Evolutionary conservation across 2,797 vertebrate genomes (phyloP).

Genomic region (Pseudotriccus pelzelni): DNA sequence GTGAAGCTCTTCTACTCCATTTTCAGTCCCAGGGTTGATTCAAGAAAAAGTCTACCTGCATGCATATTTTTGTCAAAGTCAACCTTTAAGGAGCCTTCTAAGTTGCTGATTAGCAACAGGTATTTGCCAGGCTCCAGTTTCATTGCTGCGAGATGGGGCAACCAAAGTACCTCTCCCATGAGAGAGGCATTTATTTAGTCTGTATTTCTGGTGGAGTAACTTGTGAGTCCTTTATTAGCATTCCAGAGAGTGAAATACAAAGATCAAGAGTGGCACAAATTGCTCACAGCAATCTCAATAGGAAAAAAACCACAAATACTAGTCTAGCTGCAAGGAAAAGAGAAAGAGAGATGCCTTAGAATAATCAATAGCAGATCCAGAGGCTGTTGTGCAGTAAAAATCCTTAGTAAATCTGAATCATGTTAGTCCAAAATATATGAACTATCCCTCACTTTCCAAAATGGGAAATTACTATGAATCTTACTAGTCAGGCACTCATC

Average conservation of each 20-base stretch:
- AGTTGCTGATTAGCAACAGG: rapidly evolving
- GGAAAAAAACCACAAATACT: not conserved
- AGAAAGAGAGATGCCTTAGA: not conserved
- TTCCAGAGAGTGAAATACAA: not conserved
- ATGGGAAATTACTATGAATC: not conserved
- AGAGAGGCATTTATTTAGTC: not conserved
- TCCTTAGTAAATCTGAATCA: not conserved
- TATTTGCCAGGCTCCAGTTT: not conserved
- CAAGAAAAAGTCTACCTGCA: not conserved
- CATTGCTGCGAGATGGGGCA: not conserved
- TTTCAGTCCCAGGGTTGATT: not conserved
- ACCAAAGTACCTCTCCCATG: not conserved
- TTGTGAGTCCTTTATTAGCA: not conserved
- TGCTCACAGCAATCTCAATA: not conserved
- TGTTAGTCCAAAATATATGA: not conserved
- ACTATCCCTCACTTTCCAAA: not conserved
- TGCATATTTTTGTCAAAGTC: not conserved
- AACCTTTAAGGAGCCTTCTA: not conserved
- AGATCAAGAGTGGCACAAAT: not conserved
- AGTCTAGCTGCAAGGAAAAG: not conserved
- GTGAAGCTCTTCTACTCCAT: not conserved
- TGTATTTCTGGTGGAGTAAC: not conserved
- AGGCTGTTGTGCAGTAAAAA: not conserved
- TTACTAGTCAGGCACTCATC: not conserved
- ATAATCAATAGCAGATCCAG: not conserved